A percentile compares a stretch with the other conserved stretches of the same genome.
Evolutionary conservation across 2,797 vertebrate species (phyloP).

Genomic region (Anguilla pacifica): DNA sequence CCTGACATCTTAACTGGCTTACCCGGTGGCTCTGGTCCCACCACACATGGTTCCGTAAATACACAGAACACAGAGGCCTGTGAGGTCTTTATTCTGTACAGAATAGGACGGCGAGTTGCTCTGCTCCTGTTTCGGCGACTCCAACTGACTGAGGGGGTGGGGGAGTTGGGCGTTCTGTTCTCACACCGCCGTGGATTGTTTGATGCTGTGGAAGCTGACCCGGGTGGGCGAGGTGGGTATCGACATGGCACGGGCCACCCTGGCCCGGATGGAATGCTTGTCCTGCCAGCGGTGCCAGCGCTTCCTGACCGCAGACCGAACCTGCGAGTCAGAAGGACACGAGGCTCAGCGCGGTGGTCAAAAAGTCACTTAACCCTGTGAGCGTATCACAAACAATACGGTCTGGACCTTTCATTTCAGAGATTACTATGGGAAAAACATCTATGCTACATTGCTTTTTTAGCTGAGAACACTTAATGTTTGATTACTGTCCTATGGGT

Average conservation of each 20-base stretch:
- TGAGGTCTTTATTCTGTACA: conserved; percentile 12
- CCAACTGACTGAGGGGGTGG: not conserved
- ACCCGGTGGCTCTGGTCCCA: not conserved
- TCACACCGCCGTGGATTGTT: conserved; percentile 86
- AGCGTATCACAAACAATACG: not conserved
- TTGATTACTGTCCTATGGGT: too few relatives aligned
- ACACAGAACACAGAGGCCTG: not conserved
- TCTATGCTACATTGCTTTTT: not conserved
- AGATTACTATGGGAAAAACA: not conserved
- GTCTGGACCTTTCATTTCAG: not conserved
- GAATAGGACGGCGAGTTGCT: not conserved
- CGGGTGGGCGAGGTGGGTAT: conserved; percentile 89
- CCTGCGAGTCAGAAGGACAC: conserved; percentile 62
- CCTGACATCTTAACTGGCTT: not conserved
- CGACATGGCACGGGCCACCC: conserved; percentile 84
- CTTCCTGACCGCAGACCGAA: conserved; percentile 86
- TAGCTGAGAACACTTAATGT: too few relatives aligned
- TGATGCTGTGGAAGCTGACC: conserved; percentile 93
- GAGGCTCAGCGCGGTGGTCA: not conserved
- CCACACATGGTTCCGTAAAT: not conserved
- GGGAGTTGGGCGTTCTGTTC: not conserved
- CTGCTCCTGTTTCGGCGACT: not conserved
- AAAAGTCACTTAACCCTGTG: not conserved
- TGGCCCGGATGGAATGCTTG: conserved; percentile 85
- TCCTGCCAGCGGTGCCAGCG: conserved; percentile 93